Conservation (phyloP, 2,797 vertebrate genomes). For the Miichthys miiuy region DNA sequence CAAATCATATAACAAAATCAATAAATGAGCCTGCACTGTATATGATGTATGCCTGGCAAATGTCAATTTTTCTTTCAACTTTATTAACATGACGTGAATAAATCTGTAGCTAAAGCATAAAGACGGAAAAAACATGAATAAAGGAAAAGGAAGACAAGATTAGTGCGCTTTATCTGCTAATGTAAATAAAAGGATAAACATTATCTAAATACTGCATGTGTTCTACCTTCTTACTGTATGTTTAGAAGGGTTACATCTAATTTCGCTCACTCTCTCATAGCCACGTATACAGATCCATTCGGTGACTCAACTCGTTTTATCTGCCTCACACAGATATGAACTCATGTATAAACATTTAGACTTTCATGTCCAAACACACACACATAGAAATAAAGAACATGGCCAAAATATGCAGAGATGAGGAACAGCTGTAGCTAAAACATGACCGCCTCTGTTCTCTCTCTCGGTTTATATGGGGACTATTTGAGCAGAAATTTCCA, state of each 20-base stretch:
- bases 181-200: neutral
- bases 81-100: neutral
- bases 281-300: conserved; percentile 46
- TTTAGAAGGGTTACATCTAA: neutral
- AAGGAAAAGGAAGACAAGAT: neutral
- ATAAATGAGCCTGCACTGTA: neutral
- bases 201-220: neutral
- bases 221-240: neutral
- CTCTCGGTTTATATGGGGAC: neutral
- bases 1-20: neutral
- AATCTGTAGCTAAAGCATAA: neutral
- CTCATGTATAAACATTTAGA: conserved; percentile 22
- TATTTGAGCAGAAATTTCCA: conserved; percentile 30
- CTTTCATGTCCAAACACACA: conserved; percentile 9
- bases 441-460: conserved; percentile 21
- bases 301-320: conserved; percentile 9
- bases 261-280: neutral
- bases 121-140: neutral
- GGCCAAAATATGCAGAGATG: conserved; percentile 55
- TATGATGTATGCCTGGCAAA: neutral
- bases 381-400: conserved; percentile 21
- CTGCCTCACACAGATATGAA: conserved; percentile 23
- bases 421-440: conserved; percentile 64
- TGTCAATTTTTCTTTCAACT: neutral
- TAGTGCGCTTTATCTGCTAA: too few relatives aligned